phyloP scores from a whole-genome alignment of 2,113 vertebrate species.

The Corapipo altera region DNA sequence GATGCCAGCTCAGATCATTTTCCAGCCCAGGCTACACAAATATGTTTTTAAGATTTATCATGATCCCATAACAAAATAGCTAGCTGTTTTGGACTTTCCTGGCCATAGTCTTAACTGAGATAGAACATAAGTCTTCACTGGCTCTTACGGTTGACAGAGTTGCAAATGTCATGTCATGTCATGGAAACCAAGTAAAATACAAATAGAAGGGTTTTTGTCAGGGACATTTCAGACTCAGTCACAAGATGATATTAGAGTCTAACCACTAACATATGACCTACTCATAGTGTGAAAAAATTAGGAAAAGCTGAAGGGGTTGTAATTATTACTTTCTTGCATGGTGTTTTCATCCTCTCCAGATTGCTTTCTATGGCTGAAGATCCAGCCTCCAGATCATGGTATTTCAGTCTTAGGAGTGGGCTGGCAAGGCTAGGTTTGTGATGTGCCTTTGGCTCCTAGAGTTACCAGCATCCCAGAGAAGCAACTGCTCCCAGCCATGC shows the following conservation, averaged over 20 bases:
- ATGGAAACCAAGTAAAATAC: not conserved
- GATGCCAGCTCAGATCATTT: not conserved
- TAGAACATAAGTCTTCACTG: not conserved
- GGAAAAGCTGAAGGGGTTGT: not conserved
- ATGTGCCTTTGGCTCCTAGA: not conserved
- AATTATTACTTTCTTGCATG: not conserved
- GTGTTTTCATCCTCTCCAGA: not conserved
- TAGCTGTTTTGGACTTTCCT: not conserved
- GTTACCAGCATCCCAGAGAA: not conserved
- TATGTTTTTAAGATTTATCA: not conserved
- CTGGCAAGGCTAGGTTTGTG: not conserved
- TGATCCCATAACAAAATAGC: not conserved
- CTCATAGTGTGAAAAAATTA: not conserved
- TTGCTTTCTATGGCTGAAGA: not conserved
- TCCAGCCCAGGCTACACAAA: not conserved
- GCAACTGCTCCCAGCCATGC: accelerated
- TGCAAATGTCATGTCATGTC: not conserved
- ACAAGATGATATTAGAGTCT: not conserved
- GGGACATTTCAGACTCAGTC: not conserved
- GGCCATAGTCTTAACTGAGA: not conserved
- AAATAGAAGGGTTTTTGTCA: not conserved
- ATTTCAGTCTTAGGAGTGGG: not conserved
- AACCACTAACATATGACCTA: not conserved
- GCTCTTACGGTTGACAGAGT: not conserved
- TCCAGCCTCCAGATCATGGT: not conserved